phyloP scores from a whole-genome alignment of 1,140 invertebrate genomes.

The Aphaenogaster ashmeadi region DNA sequence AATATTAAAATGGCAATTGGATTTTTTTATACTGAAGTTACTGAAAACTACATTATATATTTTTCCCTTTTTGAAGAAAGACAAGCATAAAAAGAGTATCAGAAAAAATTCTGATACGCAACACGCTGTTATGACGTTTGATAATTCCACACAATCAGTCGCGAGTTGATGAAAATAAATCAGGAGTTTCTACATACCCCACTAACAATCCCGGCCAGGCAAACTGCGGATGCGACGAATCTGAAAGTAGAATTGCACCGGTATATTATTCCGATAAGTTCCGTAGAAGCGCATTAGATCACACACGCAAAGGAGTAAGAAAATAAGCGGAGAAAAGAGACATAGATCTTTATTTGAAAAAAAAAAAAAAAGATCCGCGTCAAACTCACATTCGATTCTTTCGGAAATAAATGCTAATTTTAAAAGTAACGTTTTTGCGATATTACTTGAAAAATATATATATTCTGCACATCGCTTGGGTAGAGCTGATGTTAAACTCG shows the following conservation, averaged over 20 bases:
- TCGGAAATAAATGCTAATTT: not conserved
- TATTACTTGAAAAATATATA: not conserved
- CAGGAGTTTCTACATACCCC: slow-evolving; percentile 82
- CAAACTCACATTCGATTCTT: not conserved
- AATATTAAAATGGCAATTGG: not conserved
- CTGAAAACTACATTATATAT: not conserved
- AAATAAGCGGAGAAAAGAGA: not conserved
- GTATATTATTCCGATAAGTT: slow-evolving; percentile 12
- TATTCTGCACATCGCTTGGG: not conserved
- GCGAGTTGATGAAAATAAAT: not conserved
- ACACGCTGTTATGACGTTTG: not conserved
- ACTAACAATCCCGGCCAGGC: slow-evolving; percentile 79
- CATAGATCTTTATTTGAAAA: not conserved
- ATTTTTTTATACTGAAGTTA: not conserved
- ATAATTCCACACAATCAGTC: not conserved
- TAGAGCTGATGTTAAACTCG: not conserved
- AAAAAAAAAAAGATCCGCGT: not conserved
- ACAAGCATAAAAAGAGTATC: not conserved
- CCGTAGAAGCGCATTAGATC: not conserved
- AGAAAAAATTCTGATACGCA: not conserved
- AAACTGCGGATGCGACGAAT: slow-evolving; percentile 82
- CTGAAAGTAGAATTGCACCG: slow-evolving; percentile 78
- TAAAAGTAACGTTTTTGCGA: not conserved
- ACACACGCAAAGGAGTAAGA: no score
- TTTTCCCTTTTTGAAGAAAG: not conserved